Conservation (phyloP, 1,140 invertebrate species). For the Oppia nitens region DNA sequence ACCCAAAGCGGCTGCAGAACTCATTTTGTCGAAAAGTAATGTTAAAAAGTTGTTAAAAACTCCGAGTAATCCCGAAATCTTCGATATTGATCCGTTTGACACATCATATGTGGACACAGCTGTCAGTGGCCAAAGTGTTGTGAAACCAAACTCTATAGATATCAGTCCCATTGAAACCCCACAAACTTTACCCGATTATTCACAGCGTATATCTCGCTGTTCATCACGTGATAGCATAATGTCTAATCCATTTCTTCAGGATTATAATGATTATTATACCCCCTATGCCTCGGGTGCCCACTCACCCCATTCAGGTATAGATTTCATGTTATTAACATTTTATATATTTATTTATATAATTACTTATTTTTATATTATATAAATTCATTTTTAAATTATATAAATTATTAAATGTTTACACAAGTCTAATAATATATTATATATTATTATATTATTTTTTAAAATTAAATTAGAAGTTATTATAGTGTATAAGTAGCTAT, state of each 20-base stretch:
- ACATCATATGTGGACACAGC: conserved; percentile 19
- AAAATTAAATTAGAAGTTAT: no score
- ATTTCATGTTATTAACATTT: no score
- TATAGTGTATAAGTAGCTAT: no score
- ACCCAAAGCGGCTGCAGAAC: conserved; percentile 49
- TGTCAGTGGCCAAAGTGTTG: not conserved
- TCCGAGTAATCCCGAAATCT: not conserved
- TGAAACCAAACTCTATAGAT: not conserved
- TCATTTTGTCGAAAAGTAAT: not conserved
- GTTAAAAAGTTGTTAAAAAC: not conserved
- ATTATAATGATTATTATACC: conserved; percentile 11
- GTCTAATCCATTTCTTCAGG: conserved; percentile 20
- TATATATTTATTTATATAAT: no score
- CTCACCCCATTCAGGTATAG: conserved; percentile 15
- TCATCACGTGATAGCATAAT: conserved; percentile 15
- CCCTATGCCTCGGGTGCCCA: conserved; percentile 10
- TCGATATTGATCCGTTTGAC: conserved; percentile 22
- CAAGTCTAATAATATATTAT: no score
- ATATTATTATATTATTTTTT: no score
- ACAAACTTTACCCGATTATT: not conserved
- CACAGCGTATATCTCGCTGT: not conserved
- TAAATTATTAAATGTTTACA: not conserved
- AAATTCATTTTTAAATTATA: not conserved
- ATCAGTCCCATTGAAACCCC: not conserved
- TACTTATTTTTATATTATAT: no score